These are phyloP conservation scores for Scolopax rusticola DNA, from an alignment of 2,797 vertebrate species.

Conservation along the genomic window DNA sequence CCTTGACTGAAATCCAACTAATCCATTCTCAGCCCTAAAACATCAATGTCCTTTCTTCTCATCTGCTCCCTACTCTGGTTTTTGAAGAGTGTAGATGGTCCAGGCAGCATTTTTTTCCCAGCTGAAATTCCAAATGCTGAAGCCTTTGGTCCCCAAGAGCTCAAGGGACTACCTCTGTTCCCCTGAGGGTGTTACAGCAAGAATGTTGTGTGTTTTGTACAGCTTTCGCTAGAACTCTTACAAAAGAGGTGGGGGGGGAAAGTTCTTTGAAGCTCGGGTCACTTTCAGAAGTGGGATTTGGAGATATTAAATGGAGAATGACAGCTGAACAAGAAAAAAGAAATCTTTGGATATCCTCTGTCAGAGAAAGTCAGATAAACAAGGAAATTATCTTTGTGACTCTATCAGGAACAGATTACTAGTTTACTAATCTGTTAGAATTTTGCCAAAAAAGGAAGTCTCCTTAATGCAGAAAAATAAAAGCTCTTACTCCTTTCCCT, in stretches of 20 bases:
- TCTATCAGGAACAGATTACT: conserved; percentile 17
- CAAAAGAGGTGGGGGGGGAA: not conserved
- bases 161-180: not conserved
- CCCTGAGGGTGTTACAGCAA: not conserved
- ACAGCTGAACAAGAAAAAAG: not conserved
- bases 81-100: not conserved
- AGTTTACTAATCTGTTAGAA: not conserved
- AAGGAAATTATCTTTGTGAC: conserved; percentile 2
- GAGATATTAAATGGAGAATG: not conserved
- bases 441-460: not conserved
- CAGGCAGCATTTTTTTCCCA: not conserved
- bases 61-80: not conserved
- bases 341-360: not conserved
- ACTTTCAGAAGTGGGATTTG: not conserved
- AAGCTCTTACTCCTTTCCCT: not conserved
- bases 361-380: conserved; percentile 18
- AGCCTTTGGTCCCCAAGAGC: not conserved
- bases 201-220: not conserved
- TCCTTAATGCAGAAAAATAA: not conserved
- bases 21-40: not conserved
- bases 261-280: not conserved
- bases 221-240: not conserved
- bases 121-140: not conserved
- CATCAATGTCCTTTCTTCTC: not conserved
- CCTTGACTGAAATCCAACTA: not conserved